phyloP scores from a whole-genome alignment of 2,113 vertebrate species.

The Paedocypris sp. region DNA sequence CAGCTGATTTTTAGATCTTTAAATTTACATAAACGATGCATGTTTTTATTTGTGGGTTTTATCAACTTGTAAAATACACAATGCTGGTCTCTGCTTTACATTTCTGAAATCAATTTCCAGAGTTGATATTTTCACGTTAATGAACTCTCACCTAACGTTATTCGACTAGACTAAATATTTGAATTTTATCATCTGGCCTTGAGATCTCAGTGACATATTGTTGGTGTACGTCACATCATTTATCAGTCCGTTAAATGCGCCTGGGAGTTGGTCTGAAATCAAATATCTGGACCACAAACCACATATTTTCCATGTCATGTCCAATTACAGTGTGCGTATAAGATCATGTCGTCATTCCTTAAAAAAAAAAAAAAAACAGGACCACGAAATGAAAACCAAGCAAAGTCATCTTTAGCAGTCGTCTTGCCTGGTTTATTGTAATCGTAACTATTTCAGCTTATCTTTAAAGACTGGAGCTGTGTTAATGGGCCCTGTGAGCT shows the following conservation, averaged over 20 bases:
- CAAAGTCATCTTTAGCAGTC: too few relatives aligned
- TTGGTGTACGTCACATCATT: neutral
- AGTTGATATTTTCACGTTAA: too few relatives aligned
- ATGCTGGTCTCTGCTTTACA: neutral
- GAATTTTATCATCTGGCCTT: constrained; percentile 8
- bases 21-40: constrained; percentile 6
- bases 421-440: too few relatives aligned
- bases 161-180: constrained; percentile 10
- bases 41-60: neutral
- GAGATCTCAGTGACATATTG: neutral
- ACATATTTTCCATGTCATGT: too few relatives aligned
- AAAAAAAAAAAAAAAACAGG: too few relatives aligned
- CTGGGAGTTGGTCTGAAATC: too few relatives aligned
- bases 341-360: too few relatives aligned
- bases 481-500: constrained; percentile 9
- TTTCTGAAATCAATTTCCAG: too few relatives aligned
- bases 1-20: constrained; percentile 5
- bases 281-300: too few relatives aligned
- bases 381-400: too few relatives aligned
- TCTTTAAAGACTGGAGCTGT: constrained; percentile 30
- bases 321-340: too few relatives aligned
- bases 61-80: neutral
- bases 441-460: neutral
- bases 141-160: constrained; percentile 4
- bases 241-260: neutral